Percentiles rank a stretch among this genome's conserved stretches.
Evolutionary conservation across 2,113 vertebrate genomes (phyloP).

Genomic region (Albula glossodonta): DNA sequence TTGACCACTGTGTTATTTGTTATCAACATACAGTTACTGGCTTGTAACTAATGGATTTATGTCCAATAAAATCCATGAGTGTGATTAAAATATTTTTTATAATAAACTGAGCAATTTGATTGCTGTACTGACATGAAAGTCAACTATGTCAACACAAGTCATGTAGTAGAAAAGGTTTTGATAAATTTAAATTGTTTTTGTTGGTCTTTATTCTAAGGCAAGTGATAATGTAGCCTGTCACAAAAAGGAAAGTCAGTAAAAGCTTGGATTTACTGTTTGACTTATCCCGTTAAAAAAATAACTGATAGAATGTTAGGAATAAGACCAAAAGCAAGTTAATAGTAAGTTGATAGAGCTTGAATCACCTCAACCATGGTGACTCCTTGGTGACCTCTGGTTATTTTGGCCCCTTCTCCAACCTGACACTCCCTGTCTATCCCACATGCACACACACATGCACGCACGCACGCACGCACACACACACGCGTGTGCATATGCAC

Average conservation of each 20-base stretch:
- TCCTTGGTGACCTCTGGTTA: not conserved
- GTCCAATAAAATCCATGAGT: no score
- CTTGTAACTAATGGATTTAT: no score
- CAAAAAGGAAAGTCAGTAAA: not conserved
- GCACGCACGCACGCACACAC: not conserved
- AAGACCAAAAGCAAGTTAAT: slow-evolving; percentile 9
- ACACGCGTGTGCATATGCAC: not conserved
- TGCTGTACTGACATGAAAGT: no score
- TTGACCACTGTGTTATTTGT: no score
- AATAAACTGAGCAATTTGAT: no score
- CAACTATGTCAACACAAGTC: no score
- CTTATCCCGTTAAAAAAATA: not conserved
- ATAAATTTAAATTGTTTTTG: not conserved
- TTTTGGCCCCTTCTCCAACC: not conserved
- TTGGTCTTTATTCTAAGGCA: not conserved
- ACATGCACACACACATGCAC: not conserved
- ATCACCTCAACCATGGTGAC: not conserved
- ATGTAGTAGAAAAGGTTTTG: no score
- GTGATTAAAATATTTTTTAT: no score
- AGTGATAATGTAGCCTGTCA: slow-evolving; percentile 5
- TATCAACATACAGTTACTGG: no score
- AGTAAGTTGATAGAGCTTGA: not conserved
- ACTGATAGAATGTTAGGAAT: not conserved
- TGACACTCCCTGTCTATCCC: not conserved
- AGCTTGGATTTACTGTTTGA: not conserved